These are phyloP conservation scores for Tupaia tana DNA, from an alignment of 2,113 vertebrate genomes.

Conservation along the genomic window DNA sequence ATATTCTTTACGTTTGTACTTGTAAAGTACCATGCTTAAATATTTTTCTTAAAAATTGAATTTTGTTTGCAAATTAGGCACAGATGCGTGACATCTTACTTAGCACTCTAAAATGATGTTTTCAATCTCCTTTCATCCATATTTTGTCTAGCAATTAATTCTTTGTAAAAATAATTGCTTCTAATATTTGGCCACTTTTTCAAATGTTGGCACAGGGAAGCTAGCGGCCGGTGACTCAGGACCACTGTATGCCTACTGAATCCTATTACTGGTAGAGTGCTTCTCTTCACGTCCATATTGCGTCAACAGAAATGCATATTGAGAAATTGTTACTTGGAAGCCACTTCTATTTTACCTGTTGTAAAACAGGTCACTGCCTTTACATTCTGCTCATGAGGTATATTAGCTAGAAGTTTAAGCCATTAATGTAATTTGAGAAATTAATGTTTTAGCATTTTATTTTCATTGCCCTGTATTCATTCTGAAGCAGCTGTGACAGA, in stretches of 20 bases:
- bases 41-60: background rate
- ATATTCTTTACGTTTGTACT: background rate
- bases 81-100: background rate
- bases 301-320: background rate
- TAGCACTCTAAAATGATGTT: background rate
- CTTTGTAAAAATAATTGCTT: background rate
- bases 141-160: background rate
- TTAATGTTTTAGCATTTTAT: conserved; percentile 68
- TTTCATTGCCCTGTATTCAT: background rate
- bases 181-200: background rate
- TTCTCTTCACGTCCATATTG: background rate
- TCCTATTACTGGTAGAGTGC: background rate
- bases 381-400: background rate
- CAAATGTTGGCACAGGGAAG: background rate
- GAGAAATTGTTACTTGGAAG: conserved; percentile 42
- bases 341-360: background rate
- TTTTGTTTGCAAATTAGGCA: background rate
- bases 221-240: background rate
- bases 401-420: conserved; percentile 45
- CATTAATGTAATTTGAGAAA: conserved; percentile 68
- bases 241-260: background rate
- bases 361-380: background rate
- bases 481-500: conserved; percentile 69
- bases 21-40: background rate
- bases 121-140: background rate